Evolutionary conservation across 2,888 invertebrate genomes (phyloP).

Genomic region (Parnassius smintheus): DNA sequence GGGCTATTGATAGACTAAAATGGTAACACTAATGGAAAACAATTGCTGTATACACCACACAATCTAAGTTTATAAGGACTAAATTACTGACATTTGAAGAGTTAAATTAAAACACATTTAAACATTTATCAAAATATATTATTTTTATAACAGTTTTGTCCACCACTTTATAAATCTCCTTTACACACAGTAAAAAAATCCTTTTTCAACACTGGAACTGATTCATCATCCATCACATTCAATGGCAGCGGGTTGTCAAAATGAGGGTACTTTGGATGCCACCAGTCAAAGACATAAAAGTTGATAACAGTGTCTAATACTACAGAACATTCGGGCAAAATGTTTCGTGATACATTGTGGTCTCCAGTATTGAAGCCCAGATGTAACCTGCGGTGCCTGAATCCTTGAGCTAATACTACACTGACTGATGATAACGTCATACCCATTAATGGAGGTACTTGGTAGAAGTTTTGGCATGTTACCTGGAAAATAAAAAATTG

Average conservation of each 20-base stretch:
- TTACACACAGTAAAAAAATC: slow-evolving; percentile 50
- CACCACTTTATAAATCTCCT: slow-evolving; percentile 33
- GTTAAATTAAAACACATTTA: not conserved
- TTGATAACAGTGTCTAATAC: slow-evolving; percentile 57
- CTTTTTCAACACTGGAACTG: slow-evolving; percentile 50
- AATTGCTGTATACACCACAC: too few relatives aligned
- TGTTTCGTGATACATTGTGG: slow-evolving; percentile 47
- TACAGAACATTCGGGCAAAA: slow-evolving; percentile 55
- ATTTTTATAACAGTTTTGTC: slow-evolving; percentile 24
- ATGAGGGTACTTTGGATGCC: slow-evolving; percentile 80
- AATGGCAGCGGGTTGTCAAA: slow-evolving; percentile 51
- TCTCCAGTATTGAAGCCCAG: slow-evolving; percentile 72
- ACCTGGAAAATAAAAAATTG: slow-evolving; percentile 61
- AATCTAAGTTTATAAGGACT: too few relatives aligned
- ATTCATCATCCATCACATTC: slow-evolving; percentile 48
- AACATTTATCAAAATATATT: slow-evolving; percentile 7
- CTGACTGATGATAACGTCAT: slow-evolving; percentile 79
- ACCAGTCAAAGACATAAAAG: slow-evolving; percentile 80
- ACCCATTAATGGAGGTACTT: slow-evolving; percentile 82
- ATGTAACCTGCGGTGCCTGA: slow-evolving; percentile 76
- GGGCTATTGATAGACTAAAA: too few relatives aligned
- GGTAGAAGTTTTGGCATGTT: slow-evolving; percentile 77
- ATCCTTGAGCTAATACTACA: slow-evolving; percentile 77
- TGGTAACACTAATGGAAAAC: too few relatives aligned
- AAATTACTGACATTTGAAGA: too few relatives aligned